Evolutionary conservation across 1,140 invertebrate species (phyloP), one percentile per base, ranked within the genome.

Genomic region (Eumaeus atala): DNA sequence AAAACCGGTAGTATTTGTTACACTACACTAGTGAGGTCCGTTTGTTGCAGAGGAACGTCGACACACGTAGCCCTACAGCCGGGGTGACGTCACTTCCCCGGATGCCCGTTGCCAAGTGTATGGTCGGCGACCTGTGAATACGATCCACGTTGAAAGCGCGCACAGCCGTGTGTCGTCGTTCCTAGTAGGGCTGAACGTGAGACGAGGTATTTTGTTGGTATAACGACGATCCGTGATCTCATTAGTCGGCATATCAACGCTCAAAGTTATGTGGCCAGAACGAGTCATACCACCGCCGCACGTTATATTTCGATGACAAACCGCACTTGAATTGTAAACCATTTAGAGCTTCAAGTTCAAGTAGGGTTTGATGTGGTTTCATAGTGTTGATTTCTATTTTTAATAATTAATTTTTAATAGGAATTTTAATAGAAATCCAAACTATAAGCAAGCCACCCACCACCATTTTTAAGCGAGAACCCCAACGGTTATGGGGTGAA

Each of bases 21-120:
- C 75, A 82, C 77, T 82, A 80, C 72, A 74, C 81, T 82, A 82
- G 72, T 85, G 77, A 85, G 77, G 79, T 83, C 79, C 82, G 79
- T 77, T 73, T 73, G 76, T 73, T 76, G 72, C 61, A 64, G 75
- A 77, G 77, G 77, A 85, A 85, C 81, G 81, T 69, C 81, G 81
- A 85, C 82, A 85, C 82, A 85, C 77, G 77, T 61, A 67, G 73
- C 73, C 74, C 71, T 74, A 56, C 58, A 52, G 66, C 48, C 61
- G 66, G 59, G 51, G 64, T 63, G 70, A 59, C 63, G 71, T 82
- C 75, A 81, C 79, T 79, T 78, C 67, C 64, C 67, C 67, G 65
- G 58, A 50, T 79, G 77, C 61, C 79, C 79, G 76, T 83, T 84
- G 67, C 77, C 78, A 68, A 73, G 56, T 57, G 72, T 57, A 56